Evolutionary conservation across 1,140 invertebrate genomes (phyloP).

Genomic region (Chrysopa pallens): DNA sequence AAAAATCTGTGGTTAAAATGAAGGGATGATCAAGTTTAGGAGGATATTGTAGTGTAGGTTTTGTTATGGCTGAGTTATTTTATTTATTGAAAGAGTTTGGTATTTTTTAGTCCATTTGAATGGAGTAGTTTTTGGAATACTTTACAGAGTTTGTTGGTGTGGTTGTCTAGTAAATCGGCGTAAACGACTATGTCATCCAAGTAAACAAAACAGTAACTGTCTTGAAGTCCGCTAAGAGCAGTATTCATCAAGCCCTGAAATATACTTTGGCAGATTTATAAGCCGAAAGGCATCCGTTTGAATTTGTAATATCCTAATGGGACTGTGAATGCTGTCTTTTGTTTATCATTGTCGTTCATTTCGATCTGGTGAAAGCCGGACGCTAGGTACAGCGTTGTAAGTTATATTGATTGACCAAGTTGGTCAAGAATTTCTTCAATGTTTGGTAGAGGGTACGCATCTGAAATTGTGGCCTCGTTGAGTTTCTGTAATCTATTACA

Average conservation of each 20-base stretch:
- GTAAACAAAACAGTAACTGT: slow-evolving; percentile 15
- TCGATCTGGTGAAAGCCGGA: slow-evolving; percentile 26
- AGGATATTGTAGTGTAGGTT: slow-evolving; percentile 20
- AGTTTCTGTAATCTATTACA: slow-evolving; percentile 19
- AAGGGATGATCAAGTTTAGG: slow-evolving; percentile 18
- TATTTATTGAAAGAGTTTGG: slow-evolving; percentile 19
- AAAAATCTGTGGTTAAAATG: slow-evolving; percentile 16
- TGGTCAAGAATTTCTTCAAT: slow-evolving; percentile 7
- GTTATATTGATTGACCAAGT: slow-evolving; percentile 6
- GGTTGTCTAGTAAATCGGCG: slow-evolving; percentile 15
- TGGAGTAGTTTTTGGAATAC: slow-evolving; percentile 11
- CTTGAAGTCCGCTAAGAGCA: slow-evolving; percentile 12
- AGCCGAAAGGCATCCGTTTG: slow-evolving; percentile 12
- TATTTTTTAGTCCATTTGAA: slow-evolving; percentile 4
- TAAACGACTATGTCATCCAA: slow-evolving; percentile 25
- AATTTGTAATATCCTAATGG: slow-evolving; percentile 13
- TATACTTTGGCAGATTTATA: slow-evolving; percentile 3
- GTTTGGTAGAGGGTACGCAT: slow-evolving; percentile 14
- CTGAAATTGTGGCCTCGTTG: slow-evolving; percentile 17
- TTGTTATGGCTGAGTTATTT: too few species aligned
- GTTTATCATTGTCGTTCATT: slow-evolving; percentile 14
- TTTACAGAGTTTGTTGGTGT: slow-evolving; percentile 13
- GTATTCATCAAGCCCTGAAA: slow-evolving; percentile 14
- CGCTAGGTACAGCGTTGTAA: slow-evolving; percentile 18
- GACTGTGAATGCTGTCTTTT: slow-evolving; percentile 22